Evolutionary conservation across 2,888 invertebrate genomes (phyloP), one percentile per base, ranked within the genome.

Genomic region (Luperina nickerlii): DNA sequence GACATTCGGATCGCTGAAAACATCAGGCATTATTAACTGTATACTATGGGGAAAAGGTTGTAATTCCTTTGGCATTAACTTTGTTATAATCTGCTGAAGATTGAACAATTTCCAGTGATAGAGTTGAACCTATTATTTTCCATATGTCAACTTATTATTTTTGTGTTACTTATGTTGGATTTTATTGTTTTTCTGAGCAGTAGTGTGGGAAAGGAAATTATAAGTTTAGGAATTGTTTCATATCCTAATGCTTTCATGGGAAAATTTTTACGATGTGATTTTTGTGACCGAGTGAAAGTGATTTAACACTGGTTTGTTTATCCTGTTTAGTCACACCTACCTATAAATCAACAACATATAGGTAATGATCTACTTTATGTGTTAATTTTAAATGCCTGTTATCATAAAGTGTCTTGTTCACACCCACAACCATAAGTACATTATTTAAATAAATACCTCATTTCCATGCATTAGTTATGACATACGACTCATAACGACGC

Each of bases 391-490:
- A 73, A 57, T 51, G n/a, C 42, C 54, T 42, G 11, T 70, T 63
- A 60, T 18, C 57, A 81, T 86, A 80, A 72, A 86, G 76, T 45
- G 4, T 66, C 69, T 51, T 51, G 72, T 87, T 79, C 82, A 78
- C 85, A 74, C 81, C 77, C 76, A 68, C 63, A 57, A n/a, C 32
- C 18, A 8, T 54, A 67, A 32, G 32, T 51, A 48, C 57, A 74
- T 76, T 20, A 87, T 85, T 85, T 84, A 82, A 87, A 88, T 90
- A 81, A 83, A 83, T 85, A 85, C 76, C 76, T 72, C 74, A 81
- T 89, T 89, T 76, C 67, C 85, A 85, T 83, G 81, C 78, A 82
- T 89, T 84, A 86, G 79, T 87, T 85, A 85, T 85, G 89, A 91
- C 87, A 89, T 90, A 90, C 86, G 84, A 85, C 72, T 81, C 81